Evolutionary conservation across 1,140 invertebrate species (phyloP).

Genomic region (Vollenhovia emeryi): DNA sequence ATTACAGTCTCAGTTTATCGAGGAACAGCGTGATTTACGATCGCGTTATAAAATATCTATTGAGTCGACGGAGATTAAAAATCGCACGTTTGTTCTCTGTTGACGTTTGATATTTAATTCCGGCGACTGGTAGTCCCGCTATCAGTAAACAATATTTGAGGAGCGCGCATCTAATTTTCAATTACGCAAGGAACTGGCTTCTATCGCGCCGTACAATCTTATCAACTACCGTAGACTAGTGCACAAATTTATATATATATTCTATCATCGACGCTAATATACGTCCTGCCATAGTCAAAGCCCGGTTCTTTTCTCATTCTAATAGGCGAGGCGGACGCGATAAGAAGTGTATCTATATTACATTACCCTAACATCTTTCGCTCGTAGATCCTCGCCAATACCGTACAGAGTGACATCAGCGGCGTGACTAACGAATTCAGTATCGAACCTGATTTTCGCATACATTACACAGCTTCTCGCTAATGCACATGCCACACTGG

Average conservation of each 20-base stretch:
- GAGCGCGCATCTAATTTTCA: background rate
- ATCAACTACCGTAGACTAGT: slow-evolving; percentile 1
- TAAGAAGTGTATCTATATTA: slow-evolving; percentile 28
- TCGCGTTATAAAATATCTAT: slow-evolving; percentile 8
- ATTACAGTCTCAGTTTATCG: background rate
- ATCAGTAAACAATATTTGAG: slow-evolving; percentile 10
- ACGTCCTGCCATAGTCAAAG: background rate
- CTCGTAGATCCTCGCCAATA: background rate
- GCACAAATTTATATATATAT: slow-evolving; percentile 39
- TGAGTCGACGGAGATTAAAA: background rate
- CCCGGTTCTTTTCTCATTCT: slow-evolving; percentile 29
- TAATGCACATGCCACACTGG: background rate
- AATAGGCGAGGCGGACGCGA: background rate
- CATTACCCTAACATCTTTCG: background rate
- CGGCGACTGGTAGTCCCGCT: background rate
- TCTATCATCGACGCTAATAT: background rate
- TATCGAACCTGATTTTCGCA: slow-evolving; percentile 35
- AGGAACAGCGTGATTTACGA: background rate
- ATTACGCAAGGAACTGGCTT: slow-evolving; percentile 11
- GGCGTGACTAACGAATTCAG: slow-evolving; percentile 20
- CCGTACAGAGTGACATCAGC: background rate
- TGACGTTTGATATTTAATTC: slow-evolving; percentile 12
- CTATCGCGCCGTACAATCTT: slow-evolving; percentile 21
- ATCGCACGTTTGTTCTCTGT: background rate
- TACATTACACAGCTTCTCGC: background rate